Conservation (phyloP, 1,140 invertebrate species). For the Drosophila dunni region DNA sequence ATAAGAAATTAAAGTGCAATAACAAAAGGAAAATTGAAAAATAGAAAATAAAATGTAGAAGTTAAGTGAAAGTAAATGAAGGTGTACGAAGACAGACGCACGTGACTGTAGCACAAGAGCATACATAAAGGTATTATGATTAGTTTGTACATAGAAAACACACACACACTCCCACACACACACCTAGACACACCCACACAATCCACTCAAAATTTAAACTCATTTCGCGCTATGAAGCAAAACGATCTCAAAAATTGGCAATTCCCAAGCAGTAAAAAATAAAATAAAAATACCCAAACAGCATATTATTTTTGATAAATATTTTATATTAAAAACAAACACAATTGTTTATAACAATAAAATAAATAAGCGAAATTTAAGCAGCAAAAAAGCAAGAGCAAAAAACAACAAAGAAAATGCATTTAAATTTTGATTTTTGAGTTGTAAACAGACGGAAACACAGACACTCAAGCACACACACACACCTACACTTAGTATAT, state of each 20-base stretch:
- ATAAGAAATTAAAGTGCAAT: conserved; percentile 76
- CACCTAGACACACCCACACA: conserved; percentile 1
- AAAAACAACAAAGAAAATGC: conserved; percentile 45
- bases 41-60: conserved; percentile 33
- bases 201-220: conserved; percentile 53
- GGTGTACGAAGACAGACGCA: conserved; percentile 42
- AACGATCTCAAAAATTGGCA: conserved; percentile 83
- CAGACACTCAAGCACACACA: conserved; percentile 32
- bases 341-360: conserved; percentile 47
- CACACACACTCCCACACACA: conserved; percentile 2
- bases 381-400: conserved; percentile 31
- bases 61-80: conserved; percentile 20
- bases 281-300: conserved; percentile 26
- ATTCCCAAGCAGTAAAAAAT: conserved; percentile 21
- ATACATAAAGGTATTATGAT: conserved; percentile 81
- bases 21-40: conserved; percentile 49
- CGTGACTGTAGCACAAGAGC: conserved; percentile 70
- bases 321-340: conserved; percentile 65
- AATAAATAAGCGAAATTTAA: conserved; percentile 26
- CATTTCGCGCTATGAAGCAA: conserved; percentile 72
- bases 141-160: conserved; percentile 68
- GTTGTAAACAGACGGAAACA: conserved; percentile 45
- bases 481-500: conserved; percentile 47
- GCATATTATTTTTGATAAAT: conserved; percentile 82
- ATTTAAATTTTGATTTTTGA: conserved; percentile 67